Conservation (phyloP, 1,140 invertebrate genomes). For the Cydia pomonella region DNA sequence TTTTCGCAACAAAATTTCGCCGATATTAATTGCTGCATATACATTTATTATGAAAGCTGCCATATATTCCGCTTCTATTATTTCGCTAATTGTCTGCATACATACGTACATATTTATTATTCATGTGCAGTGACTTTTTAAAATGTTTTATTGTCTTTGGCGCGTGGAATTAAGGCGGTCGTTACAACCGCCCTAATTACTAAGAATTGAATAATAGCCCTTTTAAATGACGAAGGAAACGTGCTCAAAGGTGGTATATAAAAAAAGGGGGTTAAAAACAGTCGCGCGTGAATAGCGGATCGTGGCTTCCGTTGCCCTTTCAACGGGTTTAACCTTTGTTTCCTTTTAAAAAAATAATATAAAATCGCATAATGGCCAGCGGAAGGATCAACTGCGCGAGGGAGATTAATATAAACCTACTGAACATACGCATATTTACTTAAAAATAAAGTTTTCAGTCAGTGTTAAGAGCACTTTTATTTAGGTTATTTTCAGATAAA, state of each 20-base stretch:
- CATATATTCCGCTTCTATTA: constrained; percentile 24
- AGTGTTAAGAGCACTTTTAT: neutral
- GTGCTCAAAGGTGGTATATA: constrained; percentile 28
- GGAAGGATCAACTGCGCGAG: constrained; percentile 5
- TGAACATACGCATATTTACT: neutral
- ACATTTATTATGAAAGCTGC: neutral
- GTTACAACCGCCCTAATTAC: constrained; percentile 31
- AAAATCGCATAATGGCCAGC: constrained; percentile 29
- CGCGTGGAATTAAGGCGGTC: constrained; percentile 10
- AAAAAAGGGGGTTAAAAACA: constrained; percentile 34
- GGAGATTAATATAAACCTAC: constrained; percentile 32
- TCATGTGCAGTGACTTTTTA: constrained; percentile 27
- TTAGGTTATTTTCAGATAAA: neutral
- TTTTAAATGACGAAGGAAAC: constrained; percentile 30
- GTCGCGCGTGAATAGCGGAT: constrained; percentile 31
- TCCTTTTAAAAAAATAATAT: constrained; percentile 22
- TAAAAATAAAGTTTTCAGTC: constrained; percentile 16
- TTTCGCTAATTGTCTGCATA: neutral
- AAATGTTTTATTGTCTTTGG: constrained; percentile 18
- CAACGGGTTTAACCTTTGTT: constrained; percentile 35
- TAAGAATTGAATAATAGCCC: constrained; percentile 31
- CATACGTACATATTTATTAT: neutral
- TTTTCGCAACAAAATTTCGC: constrained; percentile 11
- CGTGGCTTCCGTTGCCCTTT: constrained; percentile 34
- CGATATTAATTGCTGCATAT: neutral